Conservation (phyloP, 1,140 invertebrate genomes). For the Nomia melanderi region DNA sequence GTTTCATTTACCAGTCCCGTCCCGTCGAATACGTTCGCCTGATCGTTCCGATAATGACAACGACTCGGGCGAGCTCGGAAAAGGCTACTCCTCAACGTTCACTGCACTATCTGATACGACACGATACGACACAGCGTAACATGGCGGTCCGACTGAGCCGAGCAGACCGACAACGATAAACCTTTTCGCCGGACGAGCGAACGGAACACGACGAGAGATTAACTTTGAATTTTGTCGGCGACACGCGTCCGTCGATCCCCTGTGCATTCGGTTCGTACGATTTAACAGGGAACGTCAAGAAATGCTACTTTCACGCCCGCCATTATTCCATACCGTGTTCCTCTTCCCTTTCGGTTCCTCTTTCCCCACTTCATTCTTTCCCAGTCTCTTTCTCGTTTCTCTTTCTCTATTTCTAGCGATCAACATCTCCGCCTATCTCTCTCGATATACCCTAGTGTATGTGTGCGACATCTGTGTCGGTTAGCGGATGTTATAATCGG, state of each 20-base stretch:
- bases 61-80: too few relatives aligned
- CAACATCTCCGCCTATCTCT: neutral
- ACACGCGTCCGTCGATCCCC: neutral
- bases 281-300: neutral
- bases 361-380: neutral
- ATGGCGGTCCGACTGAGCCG: constrained; percentile 26
- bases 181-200: neutral
- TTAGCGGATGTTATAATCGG: neutral
- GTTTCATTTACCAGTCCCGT: neutral
- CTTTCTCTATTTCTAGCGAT: neutral
- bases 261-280: neutral
- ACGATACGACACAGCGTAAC: constrained; percentile 29
- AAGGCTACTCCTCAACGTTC: neutral
- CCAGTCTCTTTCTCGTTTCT: neutral
- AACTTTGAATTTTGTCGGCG: too few relatives aligned
- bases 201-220: neutral
- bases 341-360: constrained; percentile 7
- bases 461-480: neutral
- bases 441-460: neutral
- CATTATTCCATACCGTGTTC: constrained; percentile 27
- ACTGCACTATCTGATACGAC: neutral
- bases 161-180: neutral
- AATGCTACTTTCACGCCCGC: constrained; percentile 5
- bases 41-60: neutral
- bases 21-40: neutral